Evolutionary conservation across 2,888 invertebrate species (phyloP), one percentile per base, ranked within the genome.

Genomic region (Tipula confusa): DNA sequence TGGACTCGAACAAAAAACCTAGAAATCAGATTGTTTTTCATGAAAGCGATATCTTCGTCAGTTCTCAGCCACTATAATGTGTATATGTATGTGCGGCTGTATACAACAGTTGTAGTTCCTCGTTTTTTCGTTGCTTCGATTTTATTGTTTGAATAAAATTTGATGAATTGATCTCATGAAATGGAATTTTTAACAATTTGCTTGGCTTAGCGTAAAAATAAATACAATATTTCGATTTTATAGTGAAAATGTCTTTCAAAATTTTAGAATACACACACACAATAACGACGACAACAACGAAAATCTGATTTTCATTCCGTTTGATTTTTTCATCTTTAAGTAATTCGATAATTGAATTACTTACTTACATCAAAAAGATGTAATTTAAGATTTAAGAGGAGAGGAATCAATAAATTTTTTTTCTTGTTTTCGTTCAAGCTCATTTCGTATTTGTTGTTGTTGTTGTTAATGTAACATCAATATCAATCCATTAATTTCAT

Each of bases 71-170:
- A 24, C 24, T 33, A 24, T 24, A 15, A 6, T 11, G 11, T 33
- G 4, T 43, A 43, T 15, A 43, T 36, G 15, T 43, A 43, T 43
- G 9, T 36, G 11, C 36, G 7, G 7, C 4, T 31, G 7, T 31
- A 31, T 3, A 3, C 4, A 3, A 31, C 31, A 3, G 43, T 24
- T 64, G 24, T 64, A 24, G 24, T 64, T 64, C 64, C 24, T 64
- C 64, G 7, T 64, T 64, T 7, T 24, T 64, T 9, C 64, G 18
- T 64, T 64, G 24, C n/a, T 64, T n/a, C 3, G 64, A 24, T 64
- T 64, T 64, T 64, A 64, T 64, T 64, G 64, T 64, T 64, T 64
- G 64, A 64, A 64, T 64, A 64, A 64, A 24, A 64, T 64, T 64
- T 64, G 64, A 64, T 64, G 64, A 64, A 64, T 64, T 64, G 64